These are phyloP conservation scores for Syngnathus typhle DNA, from an alignment of 2,113 vertebrate genomes.

Conservation along the genomic window DNA sequence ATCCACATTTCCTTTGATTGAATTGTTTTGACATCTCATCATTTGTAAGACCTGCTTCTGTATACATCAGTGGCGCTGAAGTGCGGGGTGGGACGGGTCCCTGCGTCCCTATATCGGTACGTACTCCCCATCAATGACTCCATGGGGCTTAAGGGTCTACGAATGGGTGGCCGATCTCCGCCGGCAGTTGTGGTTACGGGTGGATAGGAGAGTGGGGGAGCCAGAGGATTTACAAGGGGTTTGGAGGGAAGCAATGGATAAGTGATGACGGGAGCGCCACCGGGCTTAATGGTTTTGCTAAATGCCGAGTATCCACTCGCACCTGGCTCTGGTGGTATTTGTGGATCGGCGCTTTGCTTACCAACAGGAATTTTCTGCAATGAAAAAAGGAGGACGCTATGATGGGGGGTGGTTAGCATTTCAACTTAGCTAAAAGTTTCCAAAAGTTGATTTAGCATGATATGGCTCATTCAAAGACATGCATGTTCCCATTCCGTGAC, in stretches of 20 bases:
- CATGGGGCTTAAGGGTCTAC: constrained; percentile 49
- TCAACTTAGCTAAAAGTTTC: no score
- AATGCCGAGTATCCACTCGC: not conserved
- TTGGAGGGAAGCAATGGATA: constrained; percentile 29
- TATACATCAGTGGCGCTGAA: constrained; percentile 37
- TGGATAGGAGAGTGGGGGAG: not conserved
- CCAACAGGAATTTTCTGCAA: constrained; percentile 23
- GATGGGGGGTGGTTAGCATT: not conserved
- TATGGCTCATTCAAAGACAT: no score
- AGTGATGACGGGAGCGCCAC: not conserved
- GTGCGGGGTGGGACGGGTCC: constrained; percentile 8
- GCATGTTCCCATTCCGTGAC: not conserved
- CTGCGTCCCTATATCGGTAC: constrained; percentile 6
- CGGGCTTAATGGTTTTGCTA: constrained; percentile 13
- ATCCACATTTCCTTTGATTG: not conserved
- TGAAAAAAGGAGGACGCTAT: not conserved
- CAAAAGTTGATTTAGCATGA: no score
- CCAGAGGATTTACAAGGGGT: constrained; percentile 23
- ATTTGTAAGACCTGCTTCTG: constrained; percentile 31
- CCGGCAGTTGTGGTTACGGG: not conserved
- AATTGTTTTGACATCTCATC: not conserved
- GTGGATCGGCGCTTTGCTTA: constrained; percentile 5
- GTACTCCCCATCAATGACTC: constrained; percentile 46
- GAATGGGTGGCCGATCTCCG: not conserved
- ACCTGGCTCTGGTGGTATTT: not conserved